These are phyloP conservation scores for Metalampra italica DNA, from an alignment of 2,888 invertebrate species.

Conservation along the genomic window DNA sequence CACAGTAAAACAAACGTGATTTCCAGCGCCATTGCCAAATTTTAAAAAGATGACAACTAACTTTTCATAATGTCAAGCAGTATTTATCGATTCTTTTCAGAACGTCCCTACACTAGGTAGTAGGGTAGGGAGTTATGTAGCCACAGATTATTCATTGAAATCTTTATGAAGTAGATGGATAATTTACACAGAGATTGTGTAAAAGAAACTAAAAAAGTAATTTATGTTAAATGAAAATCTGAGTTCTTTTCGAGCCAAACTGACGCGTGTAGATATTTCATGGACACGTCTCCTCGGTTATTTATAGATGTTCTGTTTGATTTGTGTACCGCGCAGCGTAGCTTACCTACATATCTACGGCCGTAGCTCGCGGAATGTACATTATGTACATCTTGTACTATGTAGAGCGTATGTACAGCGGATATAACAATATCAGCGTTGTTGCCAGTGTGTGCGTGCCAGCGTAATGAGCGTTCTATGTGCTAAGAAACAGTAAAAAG, in stretches of 20 bases:
- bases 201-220: no score
- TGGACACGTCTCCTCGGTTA: conserved; percentile 60
- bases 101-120: no score
- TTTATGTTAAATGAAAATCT: neutral
- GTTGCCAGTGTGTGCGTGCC: conserved; percentile 50
- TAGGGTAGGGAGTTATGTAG: no score
- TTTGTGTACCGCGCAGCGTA: conserved; percentile 58
- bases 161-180: no score
- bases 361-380: conserved; percentile 65
- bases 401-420: conserved; percentile 47
- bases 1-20: no score
- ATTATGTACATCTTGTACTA: conserved; percentile 72
- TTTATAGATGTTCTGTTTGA: conserved; percentile 69
- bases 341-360: conserved; percentile 71
- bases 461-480: conserved; percentile 76
- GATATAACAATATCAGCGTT: conserved; percentile 65
- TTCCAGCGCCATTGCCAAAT: no score
- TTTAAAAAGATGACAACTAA: no score
- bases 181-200: no score
- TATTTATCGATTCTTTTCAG: no score
- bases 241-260: conserved; percentile 2
- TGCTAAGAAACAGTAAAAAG: conserved; percentile 80
- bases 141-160: no score
- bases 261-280: conserved; percentile 42
- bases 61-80: no score